These are phyloP conservation scores for Pao palembangensis DNA, from an alignment of 2,113 vertebrate genomes.

Conservation along the genomic window DNA sequence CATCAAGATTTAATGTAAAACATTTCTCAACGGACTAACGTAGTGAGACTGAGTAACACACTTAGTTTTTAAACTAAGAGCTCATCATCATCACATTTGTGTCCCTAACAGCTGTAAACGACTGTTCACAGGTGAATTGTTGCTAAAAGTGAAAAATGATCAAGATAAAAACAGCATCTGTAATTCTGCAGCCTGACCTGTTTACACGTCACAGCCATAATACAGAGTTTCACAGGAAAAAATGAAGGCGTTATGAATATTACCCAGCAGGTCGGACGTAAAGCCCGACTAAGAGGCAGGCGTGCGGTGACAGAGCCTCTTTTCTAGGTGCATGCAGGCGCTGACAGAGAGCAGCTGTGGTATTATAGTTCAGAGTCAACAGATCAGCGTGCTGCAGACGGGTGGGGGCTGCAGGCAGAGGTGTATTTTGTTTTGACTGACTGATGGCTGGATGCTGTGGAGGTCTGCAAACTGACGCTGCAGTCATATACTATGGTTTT, in stretches of 20 bases:
- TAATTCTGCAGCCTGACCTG: neutral
- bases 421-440: slow-evolving; percentile 12
- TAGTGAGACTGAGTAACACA: neutral
- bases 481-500: slow-evolving; percentile 23
- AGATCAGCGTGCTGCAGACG: slow-evolving; percentile 47
- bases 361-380: slow-evolving; percentile 50
- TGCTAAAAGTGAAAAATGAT: neutral
- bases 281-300: slow-evolving; percentile 28
- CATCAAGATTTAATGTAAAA: slow-evolving; percentile 24
- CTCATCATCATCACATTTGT: neutral
- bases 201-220: neutral
- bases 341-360: slow-evolving; percentile 65
- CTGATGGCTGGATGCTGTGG: slow-evolving; percentile 18
- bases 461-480: neutral
- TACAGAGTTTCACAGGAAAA: slow-evolving; percentile 13
- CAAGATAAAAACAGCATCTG: neutral
- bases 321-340: slow-evolving; percentile 45
- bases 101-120: neutral
- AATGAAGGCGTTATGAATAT: slow-evolving; percentile 38
- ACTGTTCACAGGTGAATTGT: no score
- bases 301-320: slow-evolving; percentile 47
- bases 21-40: slow-evolving; percentile 2
- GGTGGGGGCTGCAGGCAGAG: slow-evolving; percentile 7
- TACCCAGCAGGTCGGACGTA: slow-evolving; percentile 31
- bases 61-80: neutral